Percentiles rank a stretch among this genome's conserved stretches.
Conservation (phyloP, 2,797 vertebrate species). For the Rhinatrema bivittatum region DNA sequence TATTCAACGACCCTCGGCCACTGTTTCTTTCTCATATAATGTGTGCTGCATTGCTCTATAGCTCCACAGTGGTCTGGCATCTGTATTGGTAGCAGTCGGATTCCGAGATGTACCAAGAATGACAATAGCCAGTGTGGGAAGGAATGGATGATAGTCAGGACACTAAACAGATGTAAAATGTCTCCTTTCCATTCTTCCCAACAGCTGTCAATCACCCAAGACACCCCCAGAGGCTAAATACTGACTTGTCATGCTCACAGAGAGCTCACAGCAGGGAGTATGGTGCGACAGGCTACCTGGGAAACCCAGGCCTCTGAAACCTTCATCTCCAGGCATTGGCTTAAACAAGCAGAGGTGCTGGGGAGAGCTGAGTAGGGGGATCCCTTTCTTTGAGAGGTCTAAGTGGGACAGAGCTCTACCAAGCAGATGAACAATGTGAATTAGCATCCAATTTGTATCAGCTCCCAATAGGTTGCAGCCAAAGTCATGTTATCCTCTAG, state of each 20-base stretch:
- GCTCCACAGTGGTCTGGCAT: slow-evolving; percentile 45
- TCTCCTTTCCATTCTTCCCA: slow-evolving; percentile 68
- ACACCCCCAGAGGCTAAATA: slow-evolving; percentile 49
- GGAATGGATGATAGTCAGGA: slow-evolving; percentile 52
- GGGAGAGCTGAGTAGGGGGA: neutral
- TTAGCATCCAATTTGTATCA: slow-evolving; percentile 79
- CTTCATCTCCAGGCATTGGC: slow-evolving; percentile 11
- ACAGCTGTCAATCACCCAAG: slow-evolving; percentile 84
- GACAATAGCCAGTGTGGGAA: slow-evolving; percentile 46
- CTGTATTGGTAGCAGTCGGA: slow-evolving; percentile 36
- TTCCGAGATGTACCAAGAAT: slow-evolving; percentile 42
- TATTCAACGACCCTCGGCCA: slow-evolving; percentile 26
- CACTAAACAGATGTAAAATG: slow-evolving; percentile 81
- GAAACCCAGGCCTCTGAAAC: slow-evolving; percentile 17
- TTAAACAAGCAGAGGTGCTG: slow-evolving; percentile 35
- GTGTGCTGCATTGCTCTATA: slow-evolving; percentile 23
- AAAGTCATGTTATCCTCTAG: slow-evolving; percentile 36
- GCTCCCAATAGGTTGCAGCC: slow-evolving; percentile 46
- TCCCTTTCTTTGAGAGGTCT: slow-evolving; percentile 8
- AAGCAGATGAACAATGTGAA: slow-evolving; percentile 52
- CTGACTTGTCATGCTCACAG: slow-evolving; percentile 40
- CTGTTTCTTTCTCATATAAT: slow-evolving; percentile 34
- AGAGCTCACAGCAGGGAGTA: slow-evolving; percentile 40
- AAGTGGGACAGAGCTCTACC: slow-evolving; percentile 19
- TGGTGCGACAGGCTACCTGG: slow-evolving; percentile 45